phyloP scores from a whole-genome alignment of 2,888 invertebrate genomes.

The Acanthosepion lycidas region DNA sequence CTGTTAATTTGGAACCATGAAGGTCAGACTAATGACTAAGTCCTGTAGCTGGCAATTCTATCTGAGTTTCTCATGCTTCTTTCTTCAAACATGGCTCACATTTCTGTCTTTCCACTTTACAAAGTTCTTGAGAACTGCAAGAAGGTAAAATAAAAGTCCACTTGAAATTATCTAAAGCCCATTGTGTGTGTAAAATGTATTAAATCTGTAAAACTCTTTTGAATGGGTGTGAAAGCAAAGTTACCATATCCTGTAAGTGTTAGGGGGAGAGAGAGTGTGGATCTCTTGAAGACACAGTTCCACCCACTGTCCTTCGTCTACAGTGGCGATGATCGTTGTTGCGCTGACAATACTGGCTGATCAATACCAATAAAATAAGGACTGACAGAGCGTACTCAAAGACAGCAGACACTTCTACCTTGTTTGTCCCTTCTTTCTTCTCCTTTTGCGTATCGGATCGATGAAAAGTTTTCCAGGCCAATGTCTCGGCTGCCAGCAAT shows the following conservation, averaged over 20 bases:
- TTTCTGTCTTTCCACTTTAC: neutral
- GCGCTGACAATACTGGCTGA: neutral
- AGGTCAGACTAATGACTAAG: no score
- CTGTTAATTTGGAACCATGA: neutral
- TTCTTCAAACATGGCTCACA: no score
- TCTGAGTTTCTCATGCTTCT: no score
- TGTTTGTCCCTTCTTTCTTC: neutral
- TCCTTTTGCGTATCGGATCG: neutral
- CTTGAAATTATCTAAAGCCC: neutral
- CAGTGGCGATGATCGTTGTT: conserved; percentile 17
- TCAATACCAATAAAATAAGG: conserved; percentile 10
- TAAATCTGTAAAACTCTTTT: conserved; percentile 17
- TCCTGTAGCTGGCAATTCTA: no score
- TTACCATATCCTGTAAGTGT: neutral
- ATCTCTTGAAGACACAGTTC: neutral
- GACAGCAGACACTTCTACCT: neutral
- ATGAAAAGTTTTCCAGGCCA: neutral
- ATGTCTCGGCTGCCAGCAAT: neutral
- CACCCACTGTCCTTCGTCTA: neutral
- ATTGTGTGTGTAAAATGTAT: neutral
- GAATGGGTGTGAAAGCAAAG: neutral
- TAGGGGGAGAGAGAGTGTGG: neutral
- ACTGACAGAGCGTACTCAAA: neutral
- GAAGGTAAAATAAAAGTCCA: neutral
- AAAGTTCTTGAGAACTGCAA: neutral